Percentiles rank a stretch among this genome's conserved stretches.
phyloP scores from a whole-genome alignment of 2,113 vertebrate species.

The Scomber scombrus region DNA sequence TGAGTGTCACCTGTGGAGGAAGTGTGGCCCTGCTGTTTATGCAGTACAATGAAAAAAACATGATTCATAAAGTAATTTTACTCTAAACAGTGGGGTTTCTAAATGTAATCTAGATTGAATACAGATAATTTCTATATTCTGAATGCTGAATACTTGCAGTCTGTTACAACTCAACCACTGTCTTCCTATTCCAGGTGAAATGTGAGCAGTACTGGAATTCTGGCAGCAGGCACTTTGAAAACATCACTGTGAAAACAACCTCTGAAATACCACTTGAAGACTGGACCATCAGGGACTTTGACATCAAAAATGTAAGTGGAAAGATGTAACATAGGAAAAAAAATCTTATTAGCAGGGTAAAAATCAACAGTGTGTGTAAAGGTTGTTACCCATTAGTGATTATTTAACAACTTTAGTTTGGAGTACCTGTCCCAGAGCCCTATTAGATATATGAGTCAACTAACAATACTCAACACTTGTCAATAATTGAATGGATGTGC shows the following conservation, averaged over 20 bases:
- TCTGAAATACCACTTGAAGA: slow-evolving; percentile 90
- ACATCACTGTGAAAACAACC: slow-evolving; percentile 87
- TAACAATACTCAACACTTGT: neutral
- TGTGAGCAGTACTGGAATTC: slow-evolving; percentile 96
- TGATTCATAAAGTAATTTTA: too few relatives aligned
- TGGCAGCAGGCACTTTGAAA: slow-evolving; percentile 84
- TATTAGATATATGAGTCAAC: neutral
- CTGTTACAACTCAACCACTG: neutral
- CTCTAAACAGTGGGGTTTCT: neutral
- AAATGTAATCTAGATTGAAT: neutral
- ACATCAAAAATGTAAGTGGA: slow-evolving; percentile 89
- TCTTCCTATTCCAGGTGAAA: slow-evolving; percentile 87
- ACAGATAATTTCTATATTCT: neutral
- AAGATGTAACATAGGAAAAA: neutral
- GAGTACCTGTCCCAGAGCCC: neutral
- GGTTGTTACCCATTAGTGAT: neutral
- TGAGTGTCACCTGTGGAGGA: too few relatives aligned
- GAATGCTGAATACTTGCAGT: too few relatives aligned
- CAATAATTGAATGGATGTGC: too few relatives aligned
- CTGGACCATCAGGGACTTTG: slow-evolving; percentile 96
- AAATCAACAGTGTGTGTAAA: neutral
- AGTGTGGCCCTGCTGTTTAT: too few relatives aligned
- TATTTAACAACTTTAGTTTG: neutral
- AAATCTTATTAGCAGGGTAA: neutral
- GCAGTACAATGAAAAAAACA: too few relatives aligned